A percentile compares a stretch with the other conserved stretches of the same genome.
These are phyloP conservation scores for Folsomia candida DNA, from an alignment of 2,888 invertebrate genomes.

Conservation along the genomic window DNA sequence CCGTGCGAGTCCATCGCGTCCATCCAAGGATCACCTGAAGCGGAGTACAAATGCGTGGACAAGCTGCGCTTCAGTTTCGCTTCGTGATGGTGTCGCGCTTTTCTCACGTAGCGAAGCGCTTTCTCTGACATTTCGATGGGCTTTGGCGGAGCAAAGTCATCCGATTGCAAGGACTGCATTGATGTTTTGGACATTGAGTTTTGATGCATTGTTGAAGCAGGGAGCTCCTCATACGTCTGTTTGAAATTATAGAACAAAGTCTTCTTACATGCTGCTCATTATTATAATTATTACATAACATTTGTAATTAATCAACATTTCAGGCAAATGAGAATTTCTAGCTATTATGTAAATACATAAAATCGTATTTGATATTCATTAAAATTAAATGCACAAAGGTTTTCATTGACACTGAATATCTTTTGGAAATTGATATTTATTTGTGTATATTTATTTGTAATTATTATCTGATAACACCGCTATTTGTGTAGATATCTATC, in stretches of 20 bases:
- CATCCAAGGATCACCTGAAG: slow-evolving; percentile 39
- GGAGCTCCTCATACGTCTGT: slow-evolving; percentile 48
- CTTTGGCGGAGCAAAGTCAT: slow-evolving; percentile 25
- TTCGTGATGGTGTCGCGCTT: slow-evolving; percentile 41
- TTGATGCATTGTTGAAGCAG: slow-evolving; percentile 20
- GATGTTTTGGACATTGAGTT: slow-evolving; percentile 39
- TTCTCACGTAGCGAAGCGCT: slow-evolving; percentile 43
- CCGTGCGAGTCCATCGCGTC: slow-evolving; percentile 26
- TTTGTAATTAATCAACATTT: too few relatives aligned
- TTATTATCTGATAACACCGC: too few relatives aligned
- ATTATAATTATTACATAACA: too few relatives aligned
- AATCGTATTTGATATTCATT: too few relatives aligned
- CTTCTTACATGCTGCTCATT: too few relatives aligned
- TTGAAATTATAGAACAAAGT: too few relatives aligned
- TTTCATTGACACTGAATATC: too few relatives aligned
- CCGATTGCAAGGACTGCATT: slow-evolving; percentile 34
- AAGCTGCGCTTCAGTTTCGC: slow-evolving; percentile 53
- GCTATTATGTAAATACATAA: too few relatives aligned
- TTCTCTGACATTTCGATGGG: slow-evolving; percentile 49
- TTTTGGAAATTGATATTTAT: too few relatives aligned
- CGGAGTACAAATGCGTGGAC: slow-evolving; percentile 52
- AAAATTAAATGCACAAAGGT: too few relatives aligned
- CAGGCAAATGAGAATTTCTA: too few relatives aligned
- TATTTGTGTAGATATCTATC: too few relatives aligned
- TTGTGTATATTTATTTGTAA: not conserved